Evolutionary conservation across 2,888 invertebrate genomes (phyloP).

Genomic region (Vandiemenella viatica): DNA sequence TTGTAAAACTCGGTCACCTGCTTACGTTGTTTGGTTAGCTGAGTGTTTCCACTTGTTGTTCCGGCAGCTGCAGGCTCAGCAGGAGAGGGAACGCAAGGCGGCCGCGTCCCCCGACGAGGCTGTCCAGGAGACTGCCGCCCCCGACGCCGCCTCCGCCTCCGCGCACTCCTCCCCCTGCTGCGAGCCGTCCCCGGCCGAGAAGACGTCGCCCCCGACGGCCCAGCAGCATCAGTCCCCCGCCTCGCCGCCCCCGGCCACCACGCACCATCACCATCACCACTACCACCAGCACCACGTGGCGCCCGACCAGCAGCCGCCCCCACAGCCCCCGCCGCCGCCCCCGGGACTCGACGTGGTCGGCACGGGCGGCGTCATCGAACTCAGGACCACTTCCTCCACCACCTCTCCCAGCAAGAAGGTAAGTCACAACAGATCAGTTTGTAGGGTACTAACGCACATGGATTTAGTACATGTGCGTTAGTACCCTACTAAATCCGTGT

Average conservation of each 20-base stretch:
- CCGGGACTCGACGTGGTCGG: slow-evolving; percentile 17
- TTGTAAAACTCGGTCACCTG: no score
- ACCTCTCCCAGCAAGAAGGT: slow-evolving; percentile 14
- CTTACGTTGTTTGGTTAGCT: no score
- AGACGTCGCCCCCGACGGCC: neutral
- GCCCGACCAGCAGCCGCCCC: neutral
- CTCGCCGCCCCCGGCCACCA: neutral
- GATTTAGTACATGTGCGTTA: no score
- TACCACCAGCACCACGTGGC: neutral
- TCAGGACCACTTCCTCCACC: slow-evolving; percentile 20
- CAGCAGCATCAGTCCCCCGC: neutral
- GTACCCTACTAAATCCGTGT: no score
- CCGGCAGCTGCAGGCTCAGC: no score
- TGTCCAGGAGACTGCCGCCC: neutral
- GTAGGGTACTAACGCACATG: no score
- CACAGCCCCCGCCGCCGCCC: neutral
- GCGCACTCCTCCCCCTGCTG: neutral
- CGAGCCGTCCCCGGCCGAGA: no score
- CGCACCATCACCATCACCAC: neutral
- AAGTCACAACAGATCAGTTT: no score
- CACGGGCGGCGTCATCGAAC: slow-evolving; percentile 27
- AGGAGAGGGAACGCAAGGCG: no score
- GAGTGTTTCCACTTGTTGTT: no score
- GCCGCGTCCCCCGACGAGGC: neutral
- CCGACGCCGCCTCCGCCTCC: slow-evolving; percentile 1